phyloP scores from a whole-genome alignment of 1,140 invertebrate species.

The Pseudomyrmex concolor region DNA sequence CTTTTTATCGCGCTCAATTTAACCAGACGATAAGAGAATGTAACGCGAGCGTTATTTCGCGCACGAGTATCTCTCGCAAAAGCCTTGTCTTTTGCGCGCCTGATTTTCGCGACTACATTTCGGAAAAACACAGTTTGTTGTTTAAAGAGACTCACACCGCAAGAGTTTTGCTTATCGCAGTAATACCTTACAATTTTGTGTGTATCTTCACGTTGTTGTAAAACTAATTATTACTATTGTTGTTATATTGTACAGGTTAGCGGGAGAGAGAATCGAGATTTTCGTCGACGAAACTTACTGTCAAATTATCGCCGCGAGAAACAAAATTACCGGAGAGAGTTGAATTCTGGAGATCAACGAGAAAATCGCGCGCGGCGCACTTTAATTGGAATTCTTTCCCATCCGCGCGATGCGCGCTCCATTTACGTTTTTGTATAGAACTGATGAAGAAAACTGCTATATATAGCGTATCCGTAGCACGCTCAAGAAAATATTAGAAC shows the following conservation, averaged over 20 bases:
- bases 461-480: slow-evolving; percentile 4
- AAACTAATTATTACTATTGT: no score
- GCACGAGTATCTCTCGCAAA: background rate
- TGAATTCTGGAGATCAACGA: background rate
- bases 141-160: no score
- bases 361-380: slow-evolving; percentile 19
- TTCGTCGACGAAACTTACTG: slow-evolving; percentile 26
- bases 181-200: background rate
- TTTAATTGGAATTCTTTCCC: slow-evolving; percentile 73
- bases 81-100: no score
- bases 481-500: background rate
- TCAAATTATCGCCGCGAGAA: slow-evolving; percentile 45
- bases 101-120: slow-evolving; percentile 1
- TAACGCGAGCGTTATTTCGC: slow-evolving; percentile 27
- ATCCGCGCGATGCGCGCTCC: background rate
- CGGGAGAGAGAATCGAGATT: no score
- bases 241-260: no score
- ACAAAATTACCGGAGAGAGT: background rate
- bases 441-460: slow-evolving; percentile 5
- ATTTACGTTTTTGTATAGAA: slow-evolving; percentile 12
- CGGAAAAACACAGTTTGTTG: background rate
- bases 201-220: background rate
- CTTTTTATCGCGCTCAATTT: slow-evolving; percentile 54
- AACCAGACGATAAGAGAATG: slow-evolving; percentile 52
- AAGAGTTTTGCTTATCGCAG: background rate